Percentiles rank a stretch among this genome's conserved stretches.
These are phyloP conservation scores for Elgaria multicarinata DNA, from an alignment of 2,113 vertebrate species.

Conservation along the genomic window DNA sequence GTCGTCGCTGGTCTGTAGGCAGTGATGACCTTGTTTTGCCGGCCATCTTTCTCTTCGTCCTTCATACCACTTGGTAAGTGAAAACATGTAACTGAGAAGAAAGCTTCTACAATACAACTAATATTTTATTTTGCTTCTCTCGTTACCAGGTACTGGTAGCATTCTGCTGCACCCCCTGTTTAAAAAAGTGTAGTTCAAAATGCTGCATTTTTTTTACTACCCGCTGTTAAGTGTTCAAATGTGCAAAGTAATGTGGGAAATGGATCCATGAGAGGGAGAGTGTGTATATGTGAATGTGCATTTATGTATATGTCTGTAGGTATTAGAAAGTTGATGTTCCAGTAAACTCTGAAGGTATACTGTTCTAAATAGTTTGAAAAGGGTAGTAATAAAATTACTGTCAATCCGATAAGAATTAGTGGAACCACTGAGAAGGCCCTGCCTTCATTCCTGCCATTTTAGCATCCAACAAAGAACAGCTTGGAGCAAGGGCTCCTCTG, in stretches of 20 bases:
- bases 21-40: constrained; percentile 99
- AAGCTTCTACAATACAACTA: neutral
- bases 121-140: neutral
- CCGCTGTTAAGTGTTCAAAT: neutral
- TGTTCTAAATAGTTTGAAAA: neutral
- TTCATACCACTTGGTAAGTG: constrained; percentile 95
- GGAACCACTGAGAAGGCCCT: neutral
- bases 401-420: neutral
- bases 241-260: neutral
- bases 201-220: neutral
- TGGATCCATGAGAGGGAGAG: neutral
- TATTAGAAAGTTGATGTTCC: neutral
- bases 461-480: neutral
- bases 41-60: constrained; percentile 95
- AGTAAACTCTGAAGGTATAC: neutral
- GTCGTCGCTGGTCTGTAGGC: constrained; percentile 99
- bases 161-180: neutral
- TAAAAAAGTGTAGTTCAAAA: neutral
- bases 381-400: no score
- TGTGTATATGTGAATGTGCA: neutral
- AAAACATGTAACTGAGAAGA: constrained; percentile 8
- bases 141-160: constrained; percentile 21
- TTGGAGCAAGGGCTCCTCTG: neutral
- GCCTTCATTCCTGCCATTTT: neutral
- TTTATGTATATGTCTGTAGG: neutral